phyloP scores from a whole-genome alignment of 2,888 invertebrate genomes.

The Ptychoptera albimana region DNA sequence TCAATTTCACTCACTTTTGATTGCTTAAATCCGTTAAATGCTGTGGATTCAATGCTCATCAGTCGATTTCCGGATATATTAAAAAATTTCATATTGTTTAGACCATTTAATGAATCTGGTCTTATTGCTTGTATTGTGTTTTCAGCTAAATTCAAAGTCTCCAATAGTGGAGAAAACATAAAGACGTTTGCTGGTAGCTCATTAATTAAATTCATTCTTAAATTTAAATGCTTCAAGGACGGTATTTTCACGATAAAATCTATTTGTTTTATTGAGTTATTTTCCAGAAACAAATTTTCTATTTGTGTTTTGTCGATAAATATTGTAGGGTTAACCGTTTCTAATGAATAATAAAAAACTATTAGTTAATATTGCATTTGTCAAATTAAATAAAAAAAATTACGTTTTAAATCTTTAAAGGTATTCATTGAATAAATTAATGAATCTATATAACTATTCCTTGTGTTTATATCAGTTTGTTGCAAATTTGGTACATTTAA shows the following conservation, averaged over 20 bases:
- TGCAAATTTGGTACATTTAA: constrained; percentile 20
- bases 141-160: constrained; percentile 18
- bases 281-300: constrained; percentile 7
- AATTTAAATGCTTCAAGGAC: constrained; percentile 14
- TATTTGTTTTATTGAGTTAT: constrained; percentile 5
- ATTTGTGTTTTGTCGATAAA: constrained; percentile 18
- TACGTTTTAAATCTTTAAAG: constrained; percentile 14
- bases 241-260: constrained; percentile 16
- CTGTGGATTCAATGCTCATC: constrained; percentile 14
- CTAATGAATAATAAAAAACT: constrained; percentile 20
- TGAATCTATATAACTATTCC: constrained; percentile 16
- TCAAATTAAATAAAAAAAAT: constrained; percentile 14
- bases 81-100: background rate
- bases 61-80: constrained; percentile 13
- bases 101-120: background rate
- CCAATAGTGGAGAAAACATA: constrained; percentile 11
- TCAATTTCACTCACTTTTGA: constrained; percentile 14
- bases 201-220: constrained; percentile 19
- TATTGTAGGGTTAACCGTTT: constrained; percentile 13
- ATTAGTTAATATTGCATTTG: constrained; percentile 17
- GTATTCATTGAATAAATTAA: constrained; percentile 23
- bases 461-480: constrained; percentile 13
- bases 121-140: constrained; percentile 3
- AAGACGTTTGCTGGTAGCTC: constrained; percentile 13
- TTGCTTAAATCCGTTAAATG: constrained; percentile 17